phyloP scores from a whole-genome alignment of 2,113 vertebrate species.

The Cyanocitta stelleri region DNA sequence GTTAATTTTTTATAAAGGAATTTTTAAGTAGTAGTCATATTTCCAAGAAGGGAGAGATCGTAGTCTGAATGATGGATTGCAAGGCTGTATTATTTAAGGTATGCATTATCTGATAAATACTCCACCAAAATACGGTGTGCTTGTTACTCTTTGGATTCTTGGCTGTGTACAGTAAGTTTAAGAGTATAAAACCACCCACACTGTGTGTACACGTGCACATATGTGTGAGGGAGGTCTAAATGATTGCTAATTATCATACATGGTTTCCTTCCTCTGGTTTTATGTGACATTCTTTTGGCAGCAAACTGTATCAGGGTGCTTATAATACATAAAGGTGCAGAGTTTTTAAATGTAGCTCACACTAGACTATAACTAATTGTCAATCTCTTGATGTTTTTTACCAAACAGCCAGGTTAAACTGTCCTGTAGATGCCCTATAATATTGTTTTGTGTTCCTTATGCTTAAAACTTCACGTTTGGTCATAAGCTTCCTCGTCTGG shows the following conservation, averaged over 20 bases:
- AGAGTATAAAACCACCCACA: background rate
- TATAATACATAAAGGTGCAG: fast-evolving
- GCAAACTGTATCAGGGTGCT: background rate
- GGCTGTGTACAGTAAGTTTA: background rate
- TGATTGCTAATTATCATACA: background rate
- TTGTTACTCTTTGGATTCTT: background rate
- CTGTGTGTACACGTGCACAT: background rate
- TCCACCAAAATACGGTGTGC: background rate
- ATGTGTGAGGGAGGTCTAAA: background rate
- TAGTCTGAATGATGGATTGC: background rate
- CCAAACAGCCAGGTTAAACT: background rate
- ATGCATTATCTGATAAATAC: background rate
- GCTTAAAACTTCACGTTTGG: background rate
- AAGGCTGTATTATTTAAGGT: background rate
- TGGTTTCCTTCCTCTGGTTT: background rate
- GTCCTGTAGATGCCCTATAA: background rate
- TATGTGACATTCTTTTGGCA: background rate
- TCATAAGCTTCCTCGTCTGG: background rate
- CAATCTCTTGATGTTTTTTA: background rate
- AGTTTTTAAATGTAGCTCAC: background rate
- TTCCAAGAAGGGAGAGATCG: background rate
- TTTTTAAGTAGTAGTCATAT: background rate
- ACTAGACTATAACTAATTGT: background rate
- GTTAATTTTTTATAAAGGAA: background rate
- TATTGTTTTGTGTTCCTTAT: background rate